A percentile compares a stretch with the other conserved stretches of the same genome.
These are phyloP conservation scores for Acanthornis magna DNA, from an alignment of 2,797 vertebrate genomes.

Conservation along the genomic window DNA sequence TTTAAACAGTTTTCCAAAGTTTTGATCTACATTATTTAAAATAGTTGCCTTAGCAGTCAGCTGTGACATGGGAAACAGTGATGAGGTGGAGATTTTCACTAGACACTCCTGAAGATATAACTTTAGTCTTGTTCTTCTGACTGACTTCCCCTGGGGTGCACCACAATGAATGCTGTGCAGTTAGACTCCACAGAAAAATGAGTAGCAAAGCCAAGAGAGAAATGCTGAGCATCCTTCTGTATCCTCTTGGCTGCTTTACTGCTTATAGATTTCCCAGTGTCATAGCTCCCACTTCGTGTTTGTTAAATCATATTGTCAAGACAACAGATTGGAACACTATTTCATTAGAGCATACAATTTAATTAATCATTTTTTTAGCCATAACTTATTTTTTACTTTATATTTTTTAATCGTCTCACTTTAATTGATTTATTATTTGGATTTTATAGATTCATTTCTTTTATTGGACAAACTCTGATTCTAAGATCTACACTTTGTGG, in stretches of 20 bases:
- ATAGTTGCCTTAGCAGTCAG: not conserved
- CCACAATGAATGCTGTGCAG: not conserved
- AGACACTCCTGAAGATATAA: not conserved
- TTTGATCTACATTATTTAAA: not conserved
- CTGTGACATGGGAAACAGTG: not conserved
- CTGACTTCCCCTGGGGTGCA: not conserved
- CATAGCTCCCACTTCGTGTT: not conserved
- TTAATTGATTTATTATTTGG: not conserved
- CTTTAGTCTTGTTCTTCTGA: not conserved
- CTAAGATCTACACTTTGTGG: not conserved
- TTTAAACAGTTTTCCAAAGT: not conserved
- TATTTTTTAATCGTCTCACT: not conserved
- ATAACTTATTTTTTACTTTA: not conserved
- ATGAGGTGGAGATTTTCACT: not conserved
- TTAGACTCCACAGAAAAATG: not conserved
- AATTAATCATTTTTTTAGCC: not conserved
- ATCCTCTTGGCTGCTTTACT: not conserved
- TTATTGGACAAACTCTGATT: not conserved
- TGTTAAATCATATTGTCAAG: not conserved
- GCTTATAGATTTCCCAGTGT: not conserved
- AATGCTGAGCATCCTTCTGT: not conserved
- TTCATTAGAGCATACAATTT: not conserved
- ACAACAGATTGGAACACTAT: not conserved
- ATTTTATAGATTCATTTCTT: not conserved
- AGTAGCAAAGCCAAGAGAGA: not conserved